Evolutionary conservation across 1,140 invertebrate genomes (phyloP).

Genomic region (Drosophila novamexicana): DNA sequence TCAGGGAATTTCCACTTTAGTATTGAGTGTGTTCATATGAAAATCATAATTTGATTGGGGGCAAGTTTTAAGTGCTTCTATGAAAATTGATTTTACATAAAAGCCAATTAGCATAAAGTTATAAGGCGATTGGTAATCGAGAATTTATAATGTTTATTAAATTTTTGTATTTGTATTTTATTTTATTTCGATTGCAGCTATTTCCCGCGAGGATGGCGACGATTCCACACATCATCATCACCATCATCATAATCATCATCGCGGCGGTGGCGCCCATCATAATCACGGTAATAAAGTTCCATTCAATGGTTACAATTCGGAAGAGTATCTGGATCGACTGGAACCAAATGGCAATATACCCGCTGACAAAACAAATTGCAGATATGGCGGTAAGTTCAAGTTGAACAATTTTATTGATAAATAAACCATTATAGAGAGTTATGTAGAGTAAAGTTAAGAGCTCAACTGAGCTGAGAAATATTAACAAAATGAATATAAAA

Average conservation of each 20-base stretch:
- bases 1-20: conserved; percentile 7
- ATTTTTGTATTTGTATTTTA: conserved; percentile 58
- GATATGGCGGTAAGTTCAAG: conserved; percentile 81
- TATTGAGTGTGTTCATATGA: not conserved
- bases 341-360: conserved; percentile 95
- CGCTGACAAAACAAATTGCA: conserved; percentile 84
- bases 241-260: conserved; percentile 81
- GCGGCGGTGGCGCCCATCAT: conserved; percentile 78
- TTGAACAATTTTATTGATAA: too few species aligned
- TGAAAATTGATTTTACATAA: conserved; percentile 36
- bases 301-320: conserved; percentile 94
- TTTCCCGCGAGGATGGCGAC: conserved; percentile 91
- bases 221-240: conserved; percentile 85
- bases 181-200: conserved; percentile 85
- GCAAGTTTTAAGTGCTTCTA: conserved; percentile 29
- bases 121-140: conserved; percentile 10
- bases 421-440: too few species aligned
- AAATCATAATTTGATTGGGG: conserved; percentile 20
- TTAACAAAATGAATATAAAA: too few species aligned
- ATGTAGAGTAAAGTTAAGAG: too few species aligned
- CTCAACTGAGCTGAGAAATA: too few species aligned
- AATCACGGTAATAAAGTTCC: conserved; percentile 88
- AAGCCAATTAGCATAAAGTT: conserved; percentile 26
- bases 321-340: conserved; percentile 94
- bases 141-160: conserved; percentile 4